Base-by-base conservation (phyloP, 2,113 vertebrate genomes). In the Scortum barcoo region DNA sequence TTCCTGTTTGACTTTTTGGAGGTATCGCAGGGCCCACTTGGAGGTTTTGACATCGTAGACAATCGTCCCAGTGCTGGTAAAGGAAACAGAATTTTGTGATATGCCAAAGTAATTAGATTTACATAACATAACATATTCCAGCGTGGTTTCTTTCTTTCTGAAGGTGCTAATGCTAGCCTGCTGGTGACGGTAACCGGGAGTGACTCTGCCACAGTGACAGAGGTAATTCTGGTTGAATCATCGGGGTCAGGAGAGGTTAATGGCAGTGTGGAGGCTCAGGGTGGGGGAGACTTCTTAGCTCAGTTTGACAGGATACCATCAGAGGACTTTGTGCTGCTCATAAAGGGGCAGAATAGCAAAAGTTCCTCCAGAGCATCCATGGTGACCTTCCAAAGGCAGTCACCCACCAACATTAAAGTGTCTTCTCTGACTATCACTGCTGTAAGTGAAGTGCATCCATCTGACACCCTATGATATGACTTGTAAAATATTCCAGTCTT, bases 1-100 rank as follows among this genome's bases (percentile, higher is more conserved):
- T 79, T 93, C 77, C 66, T 88, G 22, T 87, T 85, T 69, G 9
- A 80, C 42, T 89, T 93, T 80, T 48, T 90, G 86, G 62, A 86
- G 28, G 30, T 2, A 7, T 75, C 72, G 2, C 8, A 75, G 22
- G 68, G 85, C 11, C 66, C 60, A 11, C 46, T 72, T 17, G 57
- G 54, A 58, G 83, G 69, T 12, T 86, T 73, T 16, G 48, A 68
- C 4, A 7, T 82, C 30, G 2, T 68, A 16, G 72, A 72, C 10
- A 54, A 33, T 54, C 80, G 83, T 48, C 90, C 83, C 6, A 61
- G 17, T 80, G 53, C 85, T 53, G 87, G 90, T 89, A 72, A 85
- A 50, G 30, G 20, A 38, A 33, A 20, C 36, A 42, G 19, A 44
- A 56, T 5, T 50, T 14, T 53, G 0, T 60, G 19, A 71, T 38